Evolutionary conservation across 2,888 invertebrate species (phyloP).

Genomic region (Ophion obscuratus): DNA sequence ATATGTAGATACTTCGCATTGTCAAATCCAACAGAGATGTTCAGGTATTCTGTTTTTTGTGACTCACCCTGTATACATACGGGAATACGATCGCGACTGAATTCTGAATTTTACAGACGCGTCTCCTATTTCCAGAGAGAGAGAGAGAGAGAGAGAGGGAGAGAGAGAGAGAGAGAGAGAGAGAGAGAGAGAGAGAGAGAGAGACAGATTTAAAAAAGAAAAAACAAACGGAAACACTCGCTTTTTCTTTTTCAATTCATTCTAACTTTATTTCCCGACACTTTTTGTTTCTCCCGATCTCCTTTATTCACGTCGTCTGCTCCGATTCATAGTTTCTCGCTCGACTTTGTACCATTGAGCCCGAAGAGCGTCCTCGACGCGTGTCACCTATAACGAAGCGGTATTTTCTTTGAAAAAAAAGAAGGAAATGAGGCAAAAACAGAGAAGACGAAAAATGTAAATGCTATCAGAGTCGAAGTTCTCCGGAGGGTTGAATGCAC

Average conservation of each 20-base stretch:
- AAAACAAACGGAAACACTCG: background rate
- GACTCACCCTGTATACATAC: background rate
- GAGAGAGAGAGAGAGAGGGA: no score
- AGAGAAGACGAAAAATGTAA: no score
- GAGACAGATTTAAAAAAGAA: background rate
- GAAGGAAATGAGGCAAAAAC: background rate
- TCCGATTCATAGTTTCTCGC: slow-evolving; percentile 45
- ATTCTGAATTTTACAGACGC: slow-evolving; percentile 26
- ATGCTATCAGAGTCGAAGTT: background rate
- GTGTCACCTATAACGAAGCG: slow-evolving; percentile 18
- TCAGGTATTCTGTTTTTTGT: no score
- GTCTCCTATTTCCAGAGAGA: slow-evolving; percentile 9
- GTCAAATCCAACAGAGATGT: no score
- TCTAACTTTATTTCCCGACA: slow-evolving; percentile 21
- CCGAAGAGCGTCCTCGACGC: slow-evolving; percentile 34
- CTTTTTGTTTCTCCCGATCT: slow-evolving; percentile 27
- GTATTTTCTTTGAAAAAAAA: slow-evolving; percentile 20
- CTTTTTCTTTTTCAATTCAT: slow-evolving; percentile 22
- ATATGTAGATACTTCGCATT: no score
- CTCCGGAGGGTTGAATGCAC: slow-evolving; percentile 1
- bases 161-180: no score
- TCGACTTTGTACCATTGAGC: slow-evolving; percentile 58
- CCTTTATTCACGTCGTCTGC: slow-evolving; percentile 37
- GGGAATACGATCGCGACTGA: slow-evolving; percentile 32
- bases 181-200: background rate